Evolutionary conservation across 2,888 invertebrate species (phyloP).

Genomic region (Diachrysia chrysitis): DNA sequence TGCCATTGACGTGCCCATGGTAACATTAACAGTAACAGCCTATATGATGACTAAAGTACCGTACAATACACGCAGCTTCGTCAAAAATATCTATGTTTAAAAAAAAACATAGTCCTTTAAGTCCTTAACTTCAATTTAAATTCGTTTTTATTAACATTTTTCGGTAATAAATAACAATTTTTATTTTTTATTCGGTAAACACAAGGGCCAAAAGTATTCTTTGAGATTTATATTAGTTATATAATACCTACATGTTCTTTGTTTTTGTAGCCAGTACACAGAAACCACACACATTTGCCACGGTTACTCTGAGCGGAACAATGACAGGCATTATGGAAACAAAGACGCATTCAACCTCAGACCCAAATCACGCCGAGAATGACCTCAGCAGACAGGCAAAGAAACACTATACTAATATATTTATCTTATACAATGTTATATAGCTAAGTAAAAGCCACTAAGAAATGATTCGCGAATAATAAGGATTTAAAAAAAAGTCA

Average conservation of each 20-base stretch:
- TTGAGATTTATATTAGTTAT: not conserved
- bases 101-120: too few species aligned
- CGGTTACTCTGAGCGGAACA: slow-evolving; percentile 43
- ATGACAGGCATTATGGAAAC: slow-evolving; percentile 59
- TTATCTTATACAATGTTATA: not conserved
- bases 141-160: too few species aligned
- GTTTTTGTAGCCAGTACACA: not conserved
- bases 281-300: slow-evolving; percentile 33
- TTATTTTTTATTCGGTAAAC: too few species aligned
- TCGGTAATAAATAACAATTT: too few species aligned
- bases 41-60: too few species aligned
- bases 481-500: too few species aligned
- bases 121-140: too few species aligned
- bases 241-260: not conserved
- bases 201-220: not conserved
- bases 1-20: too few species aligned
- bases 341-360: slow-evolving; percentile 58
- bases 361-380: slow-evolving; percentile 56
- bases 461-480: too few species aligned
- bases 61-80: too few species aligned
- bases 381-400: slow-evolving; percentile 45
- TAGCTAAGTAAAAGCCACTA: not conserved
- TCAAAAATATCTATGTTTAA: too few species aligned
- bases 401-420: not conserved
- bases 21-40: too few species aligned